Evolutionary conservation across 2,797 vertebrate species (phyloP).

Genomic region (Cryptoblepharus egeriae): DNA sequence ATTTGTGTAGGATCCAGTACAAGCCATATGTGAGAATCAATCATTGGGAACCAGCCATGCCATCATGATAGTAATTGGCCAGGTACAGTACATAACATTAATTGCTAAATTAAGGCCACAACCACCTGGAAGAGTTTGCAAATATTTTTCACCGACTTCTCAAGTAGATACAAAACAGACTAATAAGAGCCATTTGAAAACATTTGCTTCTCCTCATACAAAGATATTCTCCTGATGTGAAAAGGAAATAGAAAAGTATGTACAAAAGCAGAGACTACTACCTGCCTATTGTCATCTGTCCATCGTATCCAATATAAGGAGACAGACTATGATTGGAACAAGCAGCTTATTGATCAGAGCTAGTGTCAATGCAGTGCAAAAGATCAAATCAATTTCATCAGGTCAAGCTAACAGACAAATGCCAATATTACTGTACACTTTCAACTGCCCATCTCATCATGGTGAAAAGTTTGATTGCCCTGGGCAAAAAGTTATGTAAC

Average conservation of each 20-base stretch:
- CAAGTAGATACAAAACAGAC: too few species aligned
- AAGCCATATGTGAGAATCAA: background rate
- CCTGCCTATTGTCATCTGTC: background rate
- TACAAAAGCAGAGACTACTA: background rate
- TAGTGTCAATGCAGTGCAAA: background rate
- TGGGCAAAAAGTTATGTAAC: constrained; percentile 41
- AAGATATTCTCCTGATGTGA: too few species aligned
- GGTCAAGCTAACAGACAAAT: background rate
- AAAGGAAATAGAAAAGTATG: background rate
- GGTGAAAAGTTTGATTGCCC: constrained; percentile 28
- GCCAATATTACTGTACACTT: constrained; percentile 7
- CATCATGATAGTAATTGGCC: too few species aligned
- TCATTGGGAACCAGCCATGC: background rate
- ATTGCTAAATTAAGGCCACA: background rate
- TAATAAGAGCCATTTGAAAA: background rate
- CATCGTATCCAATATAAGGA: background rate
- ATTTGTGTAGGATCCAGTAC: background rate
- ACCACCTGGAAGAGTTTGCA: background rate
- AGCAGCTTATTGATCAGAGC: background rate
- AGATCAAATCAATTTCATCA: background rate
- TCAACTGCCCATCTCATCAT: constrained; percentile 25
- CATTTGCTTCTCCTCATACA: background rate
- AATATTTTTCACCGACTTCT: background rate
- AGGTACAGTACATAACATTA: too few species aligned
- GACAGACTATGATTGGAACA: background rate